Evolutionary conservation across 1,140 invertebrate species (phyloP), one percentile per base, ranked within the genome.

Genomic region (Bactericera cockerelli): DNA sequence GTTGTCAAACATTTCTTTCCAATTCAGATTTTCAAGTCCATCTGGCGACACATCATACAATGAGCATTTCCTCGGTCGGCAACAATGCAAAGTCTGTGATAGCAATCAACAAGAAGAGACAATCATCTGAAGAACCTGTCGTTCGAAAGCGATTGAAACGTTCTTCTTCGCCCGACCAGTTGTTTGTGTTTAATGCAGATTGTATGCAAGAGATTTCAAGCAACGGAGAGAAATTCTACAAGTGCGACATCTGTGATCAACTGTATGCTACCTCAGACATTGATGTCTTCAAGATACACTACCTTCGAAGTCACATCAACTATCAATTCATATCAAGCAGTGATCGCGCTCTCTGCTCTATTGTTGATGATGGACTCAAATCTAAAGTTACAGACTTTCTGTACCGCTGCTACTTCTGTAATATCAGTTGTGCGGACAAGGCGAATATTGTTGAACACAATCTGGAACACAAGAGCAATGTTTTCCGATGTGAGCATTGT

Each of bases 171-270:
- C n/a, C n/a, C 8, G 42, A 49, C 8, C n/a, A 49, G 22, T 49
- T 10, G 4, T 49, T 49, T 22, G 19, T 19, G 19, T 49, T 49
- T n/a, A 22, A 19, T 49, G n/a, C 42, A 10, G 42, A 4, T 8
- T 10, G 4, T 8, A 49, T 49, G 42, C 42, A 19, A 22, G 3
- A 49, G n/a, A 49, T 49, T 22, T 4, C 28, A 31, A 16, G n/a
- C n/a, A 49, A 49, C n/a, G 42, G 42, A 49, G 42, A 19, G 42
- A 49, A 49, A 49, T 22, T 19, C 22, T 49, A 19, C 42, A 49
- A 49, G 42, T 49, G 42, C 19, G 42, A 49, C 19, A 49, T 49
- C 22, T 49, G 42, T 49, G n/a, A 49, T 10, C 42, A 49, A 49
- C 22, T 16, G n/a, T 49, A 19, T 22, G n/a, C 22, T 22, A 16